Evolutionary conservation across 2,797 vertebrate species (phyloP), one percentile per base, ranked within the genome.

Genomic region (Coluber constrictor): DNA sequence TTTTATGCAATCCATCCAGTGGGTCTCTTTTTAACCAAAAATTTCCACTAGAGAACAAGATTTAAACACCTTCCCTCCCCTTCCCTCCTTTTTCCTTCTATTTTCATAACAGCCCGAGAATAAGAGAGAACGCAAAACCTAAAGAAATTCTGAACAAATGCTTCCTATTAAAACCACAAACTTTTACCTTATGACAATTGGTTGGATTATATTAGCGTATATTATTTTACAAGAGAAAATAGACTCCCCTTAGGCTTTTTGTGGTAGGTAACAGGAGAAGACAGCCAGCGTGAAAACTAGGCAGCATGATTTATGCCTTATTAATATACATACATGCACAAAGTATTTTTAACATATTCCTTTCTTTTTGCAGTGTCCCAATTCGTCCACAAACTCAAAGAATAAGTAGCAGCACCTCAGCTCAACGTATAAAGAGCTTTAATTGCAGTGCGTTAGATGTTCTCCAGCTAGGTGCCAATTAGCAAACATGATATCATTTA

Each of bases 251-350:
- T 54, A 86, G 57, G 47, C 43, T 47, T 83, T 86, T 66, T 47
- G 37, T 60, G n/a, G 60, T 57, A 18, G 37, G 25, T 91, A 47
- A 89, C 23, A 29, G 32, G 51, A 43, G 47, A 47, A 63, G 32
- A 66, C 37, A 79, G 57, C 23, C 37, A 16, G 43, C 74, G 54
- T 90, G 47, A 15, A n/a, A 90, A 90, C 88, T 43, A 23, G 23
- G 11, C 25, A 54, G 25, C 86, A 60, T n/a, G 70, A 89, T 93
- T 91, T 93, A 86, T 91, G 70, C 70, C 61, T 83, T 91, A 86
- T 63, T 89, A 93, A 91, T 91, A 86, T 91, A 55, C 90, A 90
- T 51, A 54, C 55, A 37, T 61, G 70, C 59, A 54, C 57, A 47
- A 89, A 83, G 55, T 20, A 15, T 88, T 88, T 89, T 91, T 63